Evolutionary conservation across 2,113 vertebrate species (phyloP).

Genomic region (Diadophis punctatus): DNA sequence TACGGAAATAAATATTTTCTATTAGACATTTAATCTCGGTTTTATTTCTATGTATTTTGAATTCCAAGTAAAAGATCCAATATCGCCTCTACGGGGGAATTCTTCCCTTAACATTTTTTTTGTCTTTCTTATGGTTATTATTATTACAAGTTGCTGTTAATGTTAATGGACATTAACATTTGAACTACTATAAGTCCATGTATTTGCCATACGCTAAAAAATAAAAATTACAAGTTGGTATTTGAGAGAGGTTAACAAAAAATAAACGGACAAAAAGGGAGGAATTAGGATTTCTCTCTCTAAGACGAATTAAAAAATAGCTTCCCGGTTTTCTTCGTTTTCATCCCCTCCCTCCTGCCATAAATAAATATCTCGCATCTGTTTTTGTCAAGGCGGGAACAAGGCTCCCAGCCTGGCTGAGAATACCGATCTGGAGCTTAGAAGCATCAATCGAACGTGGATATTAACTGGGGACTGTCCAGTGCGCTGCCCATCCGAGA

Average conservation of each 20-base stretch:
- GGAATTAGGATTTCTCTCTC: neutral
- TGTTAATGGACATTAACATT: no score
- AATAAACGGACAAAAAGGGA: neutral
- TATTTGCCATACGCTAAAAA: no score
- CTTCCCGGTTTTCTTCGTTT: conserved; percentile 1
- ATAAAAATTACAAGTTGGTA: neutral
- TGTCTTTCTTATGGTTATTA: neutral
- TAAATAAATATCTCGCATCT: neutral
- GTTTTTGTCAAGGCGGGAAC: neutral
- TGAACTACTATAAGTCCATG: no score
- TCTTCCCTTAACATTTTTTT: no score
- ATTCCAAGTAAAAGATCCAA: no score
- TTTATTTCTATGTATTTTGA: no score
- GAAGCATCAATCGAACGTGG: neutral
- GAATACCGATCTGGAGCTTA: conserved; percentile 17
- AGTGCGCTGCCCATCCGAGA: no score
- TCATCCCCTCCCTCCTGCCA: neutral
- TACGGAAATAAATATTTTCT: no score
- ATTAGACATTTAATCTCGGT: no score
- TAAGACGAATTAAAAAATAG: neutral
- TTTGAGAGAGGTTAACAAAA: neutral
- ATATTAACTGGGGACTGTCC: neutral
- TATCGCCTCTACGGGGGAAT: no score
- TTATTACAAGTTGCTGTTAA: neutral
- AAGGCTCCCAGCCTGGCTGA: neutral